phyloP scores from a whole-genome alignment of 2,888 invertebrate genomes.

The Aelia acuminata region DNA sequence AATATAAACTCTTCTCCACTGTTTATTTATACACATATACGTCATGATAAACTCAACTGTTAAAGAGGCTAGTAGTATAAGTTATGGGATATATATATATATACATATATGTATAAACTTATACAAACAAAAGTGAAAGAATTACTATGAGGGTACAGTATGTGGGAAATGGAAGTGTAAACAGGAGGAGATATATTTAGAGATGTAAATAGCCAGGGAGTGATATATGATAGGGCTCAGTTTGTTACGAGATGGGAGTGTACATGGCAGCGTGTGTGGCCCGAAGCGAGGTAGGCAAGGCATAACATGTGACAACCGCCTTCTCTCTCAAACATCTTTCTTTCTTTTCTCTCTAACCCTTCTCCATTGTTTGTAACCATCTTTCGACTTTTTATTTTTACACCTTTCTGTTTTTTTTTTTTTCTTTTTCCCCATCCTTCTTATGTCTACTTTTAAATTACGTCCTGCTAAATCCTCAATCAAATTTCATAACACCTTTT shows the following conservation, averaged over 20 bases:
- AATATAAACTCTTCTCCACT: neutral
- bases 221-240: neutral
- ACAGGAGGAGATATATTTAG: neutral
- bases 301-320: neutral
- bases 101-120: no score
- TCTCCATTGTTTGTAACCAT: neutral
- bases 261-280: neutral
- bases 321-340: neutral
- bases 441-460: neutral
- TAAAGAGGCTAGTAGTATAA: neutral
- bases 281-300: neutral
- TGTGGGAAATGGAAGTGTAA: neutral
- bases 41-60: neutral
- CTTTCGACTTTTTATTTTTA: slow-evolving; percentile 25
- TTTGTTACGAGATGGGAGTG: neutral
- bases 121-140: neutral
- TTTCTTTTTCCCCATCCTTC: neutral
- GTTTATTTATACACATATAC: neutral
- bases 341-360: neutral
- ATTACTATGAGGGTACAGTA: slow-evolving; percentile 4
- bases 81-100: no score
- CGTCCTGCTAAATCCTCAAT: slow-evolving; percentile 18
- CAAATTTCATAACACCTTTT: neutral
- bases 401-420: neutral
- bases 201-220: neutral